These are phyloP conservation scores for Hiodon tergisus DNA, from an alignment of 2,113 vertebrate species.

Conservation along the genomic window DNA sequence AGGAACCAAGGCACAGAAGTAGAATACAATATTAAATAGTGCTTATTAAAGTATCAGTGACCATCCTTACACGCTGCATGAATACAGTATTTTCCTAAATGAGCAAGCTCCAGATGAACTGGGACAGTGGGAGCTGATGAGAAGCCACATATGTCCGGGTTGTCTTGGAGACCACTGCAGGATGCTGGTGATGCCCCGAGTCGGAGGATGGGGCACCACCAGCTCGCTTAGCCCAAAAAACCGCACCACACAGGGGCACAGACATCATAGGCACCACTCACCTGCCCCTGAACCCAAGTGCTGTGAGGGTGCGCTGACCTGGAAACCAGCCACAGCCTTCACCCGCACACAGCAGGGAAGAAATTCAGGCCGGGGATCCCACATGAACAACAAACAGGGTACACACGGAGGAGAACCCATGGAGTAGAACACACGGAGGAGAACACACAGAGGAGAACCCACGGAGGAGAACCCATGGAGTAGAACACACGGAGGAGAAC, in stretches of 20 bases:
- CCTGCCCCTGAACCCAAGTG: not conserved
- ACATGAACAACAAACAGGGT: too few species aligned
- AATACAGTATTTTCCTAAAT: not conserved
- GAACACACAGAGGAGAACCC: too few species aligned
- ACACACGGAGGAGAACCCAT: too few species aligned
- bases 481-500: too few species aligned
- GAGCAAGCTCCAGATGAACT: not conserved
- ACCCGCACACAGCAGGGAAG: too few species aligned
- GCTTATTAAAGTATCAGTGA: not conserved
- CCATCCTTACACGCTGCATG: not conserved
- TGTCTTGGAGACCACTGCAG: not conserved
- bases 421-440: too few species aligned
- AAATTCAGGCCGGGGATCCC: too few species aligned
- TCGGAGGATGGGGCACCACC: too few species aligned
- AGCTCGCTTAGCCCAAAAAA: too few species aligned
- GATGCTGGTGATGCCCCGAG: too few species aligned
- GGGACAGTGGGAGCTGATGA: not conserved
- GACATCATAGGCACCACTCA: too few species aligned
- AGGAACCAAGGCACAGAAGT: not conserved
- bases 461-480: too few species aligned
- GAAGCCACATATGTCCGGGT: not conserved
- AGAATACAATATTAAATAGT: not conserved
- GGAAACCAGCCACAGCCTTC: not conserved
- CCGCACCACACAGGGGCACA: not conserved
- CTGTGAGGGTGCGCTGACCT: not conserved